Base-by-base conservation (phyloP, 2,888 invertebrate genomes). In the Antheraea assamensis region DNA sequence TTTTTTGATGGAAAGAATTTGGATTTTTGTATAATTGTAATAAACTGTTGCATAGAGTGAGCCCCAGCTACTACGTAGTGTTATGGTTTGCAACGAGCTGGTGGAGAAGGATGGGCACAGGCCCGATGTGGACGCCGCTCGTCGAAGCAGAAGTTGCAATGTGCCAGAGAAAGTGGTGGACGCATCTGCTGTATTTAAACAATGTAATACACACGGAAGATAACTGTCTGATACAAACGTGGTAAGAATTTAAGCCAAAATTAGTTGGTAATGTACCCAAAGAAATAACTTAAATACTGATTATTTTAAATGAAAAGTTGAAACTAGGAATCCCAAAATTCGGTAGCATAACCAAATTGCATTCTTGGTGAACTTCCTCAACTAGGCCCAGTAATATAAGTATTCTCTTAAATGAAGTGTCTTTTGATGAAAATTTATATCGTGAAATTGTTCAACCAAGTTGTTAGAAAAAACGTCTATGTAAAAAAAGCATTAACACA, bases 181-280 rank as follows among this genome's bases (percentile, higher is more conserved):
- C 90, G 31, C 93, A 94, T 55, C 83, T 93, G 77, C 86, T 93
- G 3, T 94, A 90, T 82, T 83, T 93, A 74, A 92, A 93, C 88
- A 94, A 94, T 82, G 78, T 93, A 19, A 70, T 93, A 10, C 79
- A 88, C 47, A 85, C 90, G 0, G 91, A 92, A 74, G 88, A 93
- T 72, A 92, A 93, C 79, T 94, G 94, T 76, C 88, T 94, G 64
- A 90, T 94, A 80, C 94, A 93, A 85, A 94, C 94, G 13, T 94
- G 94, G 93, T 93, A 58, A 87, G 86, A 61, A 35, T 68, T 3
- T 19, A 61, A 58, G 13, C 24, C 24, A 27, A 5, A 4, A 24
- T 24, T 27, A 10, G 3, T 3, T 61, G 2, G 24, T 3, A 27
- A 24, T 10, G 58, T 21, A 10, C 5, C 19, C 4, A 49, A 49